A percentile compares a stretch with the other conserved stretches of the same genome.
Evolutionary conservation across 2,113 vertebrate genomes (phyloP).

Genomic region (Sylvietta virens): DNA sequence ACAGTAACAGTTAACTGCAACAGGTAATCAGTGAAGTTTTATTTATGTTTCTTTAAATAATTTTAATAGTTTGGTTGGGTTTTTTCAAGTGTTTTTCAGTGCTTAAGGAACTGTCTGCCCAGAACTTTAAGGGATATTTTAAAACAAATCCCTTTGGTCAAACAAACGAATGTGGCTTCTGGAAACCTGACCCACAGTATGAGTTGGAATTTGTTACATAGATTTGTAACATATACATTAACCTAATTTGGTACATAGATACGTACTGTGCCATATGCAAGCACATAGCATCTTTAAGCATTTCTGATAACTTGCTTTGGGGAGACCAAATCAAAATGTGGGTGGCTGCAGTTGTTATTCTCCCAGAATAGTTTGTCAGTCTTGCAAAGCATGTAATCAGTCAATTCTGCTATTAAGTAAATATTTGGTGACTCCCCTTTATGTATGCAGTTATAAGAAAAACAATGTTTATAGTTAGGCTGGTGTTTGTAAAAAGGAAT

Average conservation of each 20-base stretch:
- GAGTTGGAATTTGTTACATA: not conserved
- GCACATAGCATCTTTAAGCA: not conserved
- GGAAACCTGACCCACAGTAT: not conserved
- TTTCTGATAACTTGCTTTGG: not conserved
- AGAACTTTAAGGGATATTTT: not conserved
- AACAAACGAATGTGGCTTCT: not conserved
- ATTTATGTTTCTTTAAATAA: not conserved
- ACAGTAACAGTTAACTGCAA: not conserved
- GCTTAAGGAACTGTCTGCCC: not conserved
- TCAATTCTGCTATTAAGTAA: not conserved
- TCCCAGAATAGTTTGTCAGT: not conserved
- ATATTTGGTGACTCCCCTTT: not conserved
- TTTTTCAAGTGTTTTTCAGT: not conserved
- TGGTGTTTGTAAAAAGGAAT: not conserved
- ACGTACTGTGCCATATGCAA: not conserved
- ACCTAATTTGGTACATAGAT: not conserved
- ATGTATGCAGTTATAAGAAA: not conserved
- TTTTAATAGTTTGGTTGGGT: not conserved
- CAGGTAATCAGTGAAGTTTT: not conserved
- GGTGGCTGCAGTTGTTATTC: not conserved
- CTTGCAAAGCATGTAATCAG: not conserved
- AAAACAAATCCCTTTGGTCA: not conserved
- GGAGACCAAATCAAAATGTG: not conserved
- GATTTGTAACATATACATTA: not conserved
- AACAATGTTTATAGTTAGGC: not conserved